These are phyloP conservation scores for Hipposideros armiger DNA, from an alignment of 2,113 vertebrate genomes.

Conservation along the genomic window DNA sequence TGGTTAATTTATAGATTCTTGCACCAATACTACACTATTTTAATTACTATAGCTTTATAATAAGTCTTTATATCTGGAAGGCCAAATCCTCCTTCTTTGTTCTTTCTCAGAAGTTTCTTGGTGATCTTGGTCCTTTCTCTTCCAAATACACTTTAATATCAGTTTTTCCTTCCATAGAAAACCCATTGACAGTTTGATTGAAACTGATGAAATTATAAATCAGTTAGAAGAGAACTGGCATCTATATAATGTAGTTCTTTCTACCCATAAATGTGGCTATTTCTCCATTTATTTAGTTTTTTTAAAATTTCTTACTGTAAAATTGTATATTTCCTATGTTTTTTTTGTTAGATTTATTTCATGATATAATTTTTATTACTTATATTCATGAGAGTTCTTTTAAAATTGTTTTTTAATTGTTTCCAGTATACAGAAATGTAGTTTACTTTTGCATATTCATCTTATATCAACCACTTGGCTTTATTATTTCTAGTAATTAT, in stretches of 20 bases:
- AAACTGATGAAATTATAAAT: conserved; percentile 23
- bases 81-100: background rate
- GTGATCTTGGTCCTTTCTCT: background rate
- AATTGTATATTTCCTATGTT: conserved; percentile 8
- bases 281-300: background rate
- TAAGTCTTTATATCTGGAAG: background rate
- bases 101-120: background rate
- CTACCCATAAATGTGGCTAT: background rate
- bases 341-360: conserved; percentile 21
- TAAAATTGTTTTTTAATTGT: conserved; percentile 6
- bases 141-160: background rate
- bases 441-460: background rate
- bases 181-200: background rate
- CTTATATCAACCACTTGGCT: background rate
- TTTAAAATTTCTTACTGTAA: background rate
- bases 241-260: background rate
- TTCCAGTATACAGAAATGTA: background rate
- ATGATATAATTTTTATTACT: background rate
- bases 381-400: background rate
- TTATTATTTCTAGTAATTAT: conserved; percentile 5
- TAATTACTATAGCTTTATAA: background rate
- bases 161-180: background rate
- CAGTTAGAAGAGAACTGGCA: background rate
- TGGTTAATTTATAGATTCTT: background rate
- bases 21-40: background rate